Evolutionary conservation across 2,888 invertebrate species (phyloP).

Genomic region (Drosophila prostipennis): DNA sequence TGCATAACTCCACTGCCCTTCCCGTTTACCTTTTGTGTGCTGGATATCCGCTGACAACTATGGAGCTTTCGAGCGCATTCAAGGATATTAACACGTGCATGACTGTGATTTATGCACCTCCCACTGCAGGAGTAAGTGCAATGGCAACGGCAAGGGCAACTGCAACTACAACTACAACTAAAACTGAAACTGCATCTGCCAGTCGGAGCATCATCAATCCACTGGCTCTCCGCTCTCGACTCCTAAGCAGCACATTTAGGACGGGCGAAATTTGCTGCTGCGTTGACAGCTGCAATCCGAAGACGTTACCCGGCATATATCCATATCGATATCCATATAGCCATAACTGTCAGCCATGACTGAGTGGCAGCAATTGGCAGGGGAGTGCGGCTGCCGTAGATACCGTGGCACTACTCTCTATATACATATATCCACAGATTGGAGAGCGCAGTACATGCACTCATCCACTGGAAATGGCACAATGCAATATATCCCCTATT

Average conservation of each 20-base stretch:
- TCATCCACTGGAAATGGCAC: conserved; percentile 35
- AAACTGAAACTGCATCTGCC: conserved; percentile 31
- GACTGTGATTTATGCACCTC: conserved; percentile 69
- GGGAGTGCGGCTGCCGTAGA: conserved; percentile 13
- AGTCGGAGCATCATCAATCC: conserved; percentile 52
- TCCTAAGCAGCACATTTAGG: conserved; percentile 39
- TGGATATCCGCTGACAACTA: conserved; percentile 35
- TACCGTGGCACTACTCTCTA: conserved; percentile 19
- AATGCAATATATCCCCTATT: conserved; percentile 35
- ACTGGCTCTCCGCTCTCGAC: conserved; percentile 33
- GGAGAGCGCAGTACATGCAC: conserved; percentile 14
- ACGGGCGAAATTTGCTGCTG: conserved; percentile 48
- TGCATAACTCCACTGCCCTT: neutral
- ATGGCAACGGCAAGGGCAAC: neutral
- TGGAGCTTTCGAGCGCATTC: conserved; percentile 24
- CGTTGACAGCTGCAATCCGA: conserved; percentile 70
- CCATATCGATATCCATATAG: conserved; percentile 37
- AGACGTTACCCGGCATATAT: conserved; percentile 56
- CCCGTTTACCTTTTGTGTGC: conserved; percentile 25
- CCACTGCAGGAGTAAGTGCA: conserved; percentile 14
- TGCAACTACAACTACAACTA: conserved; percentile 17
- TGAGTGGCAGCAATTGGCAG: conserved; percentile 58
- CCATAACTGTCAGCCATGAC: conserved; percentile 66
- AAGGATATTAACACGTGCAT: conserved; percentile 50
- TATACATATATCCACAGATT: conserved; percentile 6